A percentile compares a stretch with the other conserved stretches of the same genome.
phyloP scores from a whole-genome alignment of 2,888 invertebrate species.

The Monoplex corrugatus region DNA sequence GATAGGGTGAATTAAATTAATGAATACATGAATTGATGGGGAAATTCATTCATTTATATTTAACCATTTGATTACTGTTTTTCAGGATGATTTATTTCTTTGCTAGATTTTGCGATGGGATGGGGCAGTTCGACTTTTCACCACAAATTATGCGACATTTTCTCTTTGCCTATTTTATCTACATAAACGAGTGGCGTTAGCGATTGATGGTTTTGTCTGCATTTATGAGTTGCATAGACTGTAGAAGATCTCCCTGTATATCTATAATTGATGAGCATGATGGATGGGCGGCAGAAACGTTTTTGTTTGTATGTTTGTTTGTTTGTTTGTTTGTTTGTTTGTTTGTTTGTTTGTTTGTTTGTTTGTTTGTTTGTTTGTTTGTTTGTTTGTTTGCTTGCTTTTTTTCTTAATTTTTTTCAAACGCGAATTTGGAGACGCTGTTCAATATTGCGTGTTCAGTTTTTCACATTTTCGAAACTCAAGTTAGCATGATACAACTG shows the following conservation, averaged over 20 bases:
- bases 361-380: background rate
- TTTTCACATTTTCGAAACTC: too few species aligned
- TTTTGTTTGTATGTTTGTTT: too few species aligned
- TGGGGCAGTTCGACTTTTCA: background rate
- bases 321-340: too few species aligned
- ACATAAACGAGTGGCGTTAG: slow-evolving; percentile 1
- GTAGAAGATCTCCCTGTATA: background rate
- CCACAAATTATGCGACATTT: background rate
- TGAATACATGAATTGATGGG: too few species aligned
- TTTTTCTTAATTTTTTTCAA: too few species aligned
- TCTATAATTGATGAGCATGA: background rate
- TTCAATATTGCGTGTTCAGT: too few species aligned
- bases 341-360: background rate
- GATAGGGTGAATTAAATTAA: too few species aligned
- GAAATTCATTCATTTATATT: too few species aligned
- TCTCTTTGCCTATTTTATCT: slow-evolving; percentile 6
- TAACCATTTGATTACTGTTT: too few species aligned
- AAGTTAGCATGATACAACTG: too few species aligned
- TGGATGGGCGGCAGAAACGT: background rate
- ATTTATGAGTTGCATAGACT: slow-evolving; percentile 31
- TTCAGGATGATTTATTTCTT: background rate
- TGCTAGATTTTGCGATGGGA: background rate
- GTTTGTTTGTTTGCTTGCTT: background rate
- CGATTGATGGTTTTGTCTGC: slow-evolving; percentile 10
- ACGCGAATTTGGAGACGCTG: too few species aligned